These are phyloP conservation scores for Mechanitis messenoides DNA, from an alignment of 2,888 invertebrate genomes.

Conservation along the genomic window DNA sequence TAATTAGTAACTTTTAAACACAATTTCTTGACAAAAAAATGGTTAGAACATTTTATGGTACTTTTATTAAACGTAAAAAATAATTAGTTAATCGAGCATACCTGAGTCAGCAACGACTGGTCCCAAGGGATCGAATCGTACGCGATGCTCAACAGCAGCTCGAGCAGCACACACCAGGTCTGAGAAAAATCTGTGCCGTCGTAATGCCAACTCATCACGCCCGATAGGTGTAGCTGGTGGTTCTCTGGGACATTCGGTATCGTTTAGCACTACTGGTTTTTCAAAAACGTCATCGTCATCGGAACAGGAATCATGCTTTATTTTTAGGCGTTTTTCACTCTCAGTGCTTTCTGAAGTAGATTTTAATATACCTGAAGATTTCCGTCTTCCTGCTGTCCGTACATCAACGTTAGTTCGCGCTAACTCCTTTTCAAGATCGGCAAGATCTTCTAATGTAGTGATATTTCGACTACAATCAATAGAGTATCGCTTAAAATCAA, in stretches of 20 bases:
- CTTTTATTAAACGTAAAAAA: not conserved
- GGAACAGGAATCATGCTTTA: slow-evolving; percentile 45
- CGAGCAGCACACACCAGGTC: slow-evolving; percentile 85
- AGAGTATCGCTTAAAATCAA: slow-evolving; percentile 67
- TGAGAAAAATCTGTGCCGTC: slow-evolving; percentile 86
- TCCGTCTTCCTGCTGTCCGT: slow-evolving; percentile 52
- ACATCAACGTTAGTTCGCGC: slow-evolving; percentile 64
- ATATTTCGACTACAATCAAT: slow-evolving; percentile 63
- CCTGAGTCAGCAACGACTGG: slow-evolving; percentile 79
- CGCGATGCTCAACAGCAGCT: slow-evolving; percentile 84
- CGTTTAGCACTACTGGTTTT: slow-evolving; percentile 53
- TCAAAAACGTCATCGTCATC: slow-evolving; percentile 81
- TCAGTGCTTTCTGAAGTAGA: slow-evolving; percentile 61
- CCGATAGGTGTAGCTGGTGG: slow-evolving; percentile 87
- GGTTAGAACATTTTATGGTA: not conserved
- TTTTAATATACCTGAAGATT: slow-evolving; percentile 68
- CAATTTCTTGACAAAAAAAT: not conserved
- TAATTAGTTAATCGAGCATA: slow-evolving; percentile 36
- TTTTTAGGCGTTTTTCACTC: slow-evolving; percentile 44
- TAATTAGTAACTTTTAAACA: too few species aligned
- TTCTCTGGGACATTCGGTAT: slow-evolving; percentile 75
- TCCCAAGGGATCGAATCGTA: slow-evolving; percentile 84
- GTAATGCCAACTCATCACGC: slow-evolving; percentile 84
- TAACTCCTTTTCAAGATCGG: slow-evolving; percentile 59
- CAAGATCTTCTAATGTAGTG: slow-evolving; percentile 59